Evolutionary conservation across 2,888 invertebrate genomes (phyloP).

Genomic region (Lissonota sp.): DNA sequence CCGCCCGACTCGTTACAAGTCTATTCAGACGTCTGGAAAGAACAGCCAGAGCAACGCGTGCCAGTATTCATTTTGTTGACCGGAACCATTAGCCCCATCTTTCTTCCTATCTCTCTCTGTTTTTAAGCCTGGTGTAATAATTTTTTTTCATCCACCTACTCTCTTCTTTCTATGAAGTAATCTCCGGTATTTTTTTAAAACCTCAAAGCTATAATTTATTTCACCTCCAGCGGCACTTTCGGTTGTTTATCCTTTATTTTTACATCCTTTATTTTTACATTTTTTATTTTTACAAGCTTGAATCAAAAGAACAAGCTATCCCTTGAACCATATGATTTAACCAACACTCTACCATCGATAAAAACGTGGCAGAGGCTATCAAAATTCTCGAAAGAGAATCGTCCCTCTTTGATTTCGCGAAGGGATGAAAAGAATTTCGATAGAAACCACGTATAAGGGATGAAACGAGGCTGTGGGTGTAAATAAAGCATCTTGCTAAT

Average conservation of each 20-base stretch:
- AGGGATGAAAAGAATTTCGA: slow-evolving; percentile 17
- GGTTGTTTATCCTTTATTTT: slow-evolving; percentile 31
- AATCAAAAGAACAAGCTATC: not conserved
- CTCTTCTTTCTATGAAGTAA: slow-evolving; percentile 32
- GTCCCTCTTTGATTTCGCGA: not conserved
- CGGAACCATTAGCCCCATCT: slow-evolving; percentile 79
- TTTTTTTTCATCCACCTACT: slow-evolving; percentile 58
- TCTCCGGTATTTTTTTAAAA: slow-evolving; percentile 69
- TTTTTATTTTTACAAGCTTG: not conserved
- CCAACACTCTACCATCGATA: no score
- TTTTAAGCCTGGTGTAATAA: slow-evolving; percentile 42
- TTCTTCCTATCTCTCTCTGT: slow-evolving; percentile 62
- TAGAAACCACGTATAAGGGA: slow-evolving; percentile 48
- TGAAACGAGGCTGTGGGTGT: slow-evolving; percentile 59
- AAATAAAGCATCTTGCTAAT: slow-evolving; percentile 81
- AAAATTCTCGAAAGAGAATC: no score
- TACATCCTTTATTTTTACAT: slow-evolving; percentile 15
- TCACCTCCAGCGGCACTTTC: slow-evolving; percentile 63
- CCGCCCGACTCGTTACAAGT: slow-evolving; percentile 82
- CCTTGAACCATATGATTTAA: not conserved
- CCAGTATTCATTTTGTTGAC: slow-evolving; percentile 82
- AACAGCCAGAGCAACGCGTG: slow-evolving; percentile 76
- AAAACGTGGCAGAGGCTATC: no score
- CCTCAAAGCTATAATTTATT: slow-evolving; percentile 80
- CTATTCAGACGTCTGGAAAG: slow-evolving; percentile 83